Percentiles rank a stretch among this genome's conserved stretches.
Conservation (phyloP, 2,113 vertebrate species). For the Origma solitaria region DNA sequence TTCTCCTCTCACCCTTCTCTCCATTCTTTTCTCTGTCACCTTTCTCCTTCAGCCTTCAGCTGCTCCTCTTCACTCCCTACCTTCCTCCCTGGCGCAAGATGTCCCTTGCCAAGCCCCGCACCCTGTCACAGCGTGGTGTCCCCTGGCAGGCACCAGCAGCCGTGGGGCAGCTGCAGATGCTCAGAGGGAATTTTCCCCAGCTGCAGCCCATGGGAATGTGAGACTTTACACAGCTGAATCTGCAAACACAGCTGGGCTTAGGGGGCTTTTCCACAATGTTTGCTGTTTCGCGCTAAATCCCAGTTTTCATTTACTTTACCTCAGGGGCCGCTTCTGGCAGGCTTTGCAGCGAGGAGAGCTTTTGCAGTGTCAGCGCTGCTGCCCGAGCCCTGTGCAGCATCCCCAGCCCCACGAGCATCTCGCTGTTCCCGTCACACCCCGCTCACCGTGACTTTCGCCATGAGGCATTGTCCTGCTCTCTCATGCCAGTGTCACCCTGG, state of each 20-base stretch:
- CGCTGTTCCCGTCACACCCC: rapidly evolving
- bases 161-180: neutral
- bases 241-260: conserved; percentile 45
- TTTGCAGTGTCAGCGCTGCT: neutral
- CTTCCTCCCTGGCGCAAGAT: neutral
- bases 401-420: neutral
- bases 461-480: neutral
- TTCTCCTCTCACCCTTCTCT: neutral
- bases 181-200: neutral
- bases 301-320: conserved; percentile 15
- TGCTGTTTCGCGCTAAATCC: conserved; percentile 23
- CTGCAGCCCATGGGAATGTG: conserved; percentile 13
- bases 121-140: rapidly evolving
- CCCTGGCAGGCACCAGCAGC: neutral
- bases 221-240: conserved; percentile 38
- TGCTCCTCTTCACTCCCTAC: neutral
- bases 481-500: neutral
- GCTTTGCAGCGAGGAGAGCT: neutral
- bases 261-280: conserved; percentile 19
- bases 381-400: neutral
- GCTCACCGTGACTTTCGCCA: neutral
- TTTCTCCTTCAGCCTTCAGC: neutral
- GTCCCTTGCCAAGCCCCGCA: neutral
- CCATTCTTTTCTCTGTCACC: neutral
- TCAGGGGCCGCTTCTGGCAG: neutral